Evolutionary conservation across 64 coral and sea anemone genomes (phyloP).

Genomic region (Dendronephthya gigantea): DNA sequence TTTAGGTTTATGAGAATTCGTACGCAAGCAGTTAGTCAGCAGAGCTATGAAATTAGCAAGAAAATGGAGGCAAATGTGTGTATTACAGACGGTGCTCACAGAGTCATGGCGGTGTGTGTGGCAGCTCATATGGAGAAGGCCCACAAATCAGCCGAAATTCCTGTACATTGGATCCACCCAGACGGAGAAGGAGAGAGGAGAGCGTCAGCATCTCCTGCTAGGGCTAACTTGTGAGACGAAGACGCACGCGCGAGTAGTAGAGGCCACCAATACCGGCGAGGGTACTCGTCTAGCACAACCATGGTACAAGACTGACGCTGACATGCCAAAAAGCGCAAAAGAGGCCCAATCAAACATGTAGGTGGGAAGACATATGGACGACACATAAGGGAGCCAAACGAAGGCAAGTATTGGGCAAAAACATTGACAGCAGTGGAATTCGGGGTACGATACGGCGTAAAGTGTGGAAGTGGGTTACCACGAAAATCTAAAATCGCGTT

Average conservation of each 20-base stretch:
- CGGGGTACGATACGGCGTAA: neutral
- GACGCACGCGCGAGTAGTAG: neutral
- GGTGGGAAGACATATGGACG: conserved; percentile 33
- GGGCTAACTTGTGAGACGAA: neutral
- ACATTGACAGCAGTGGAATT: neutral
- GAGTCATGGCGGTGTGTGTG: no score
- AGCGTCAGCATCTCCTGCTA: neutral
- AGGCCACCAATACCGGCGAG: conserved; percentile 26
- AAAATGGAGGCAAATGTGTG: no score
- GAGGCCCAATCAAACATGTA: neutral
- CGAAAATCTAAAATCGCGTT: neutral
- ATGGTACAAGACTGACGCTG: neutral
- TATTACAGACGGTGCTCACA: no score
- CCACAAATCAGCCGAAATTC: neutral
- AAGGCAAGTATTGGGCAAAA: conserved; percentile 12
- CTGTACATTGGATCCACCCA: neutral
- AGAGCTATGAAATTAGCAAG: no score
- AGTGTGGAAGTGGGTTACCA: neutral
- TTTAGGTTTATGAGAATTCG: no score
- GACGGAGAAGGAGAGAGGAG: neutral
- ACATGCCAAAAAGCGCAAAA: neutral
- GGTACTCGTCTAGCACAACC: conserved; percentile 12
- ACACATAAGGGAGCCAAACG: neutral
- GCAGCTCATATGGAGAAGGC: neutral
- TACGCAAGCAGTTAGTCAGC: no score